These are phyloP conservation scores for Caenorhabditis becei DNA, from an alignment of 2,888 invertebrate genomes.

Conservation along the genomic window DNA sequence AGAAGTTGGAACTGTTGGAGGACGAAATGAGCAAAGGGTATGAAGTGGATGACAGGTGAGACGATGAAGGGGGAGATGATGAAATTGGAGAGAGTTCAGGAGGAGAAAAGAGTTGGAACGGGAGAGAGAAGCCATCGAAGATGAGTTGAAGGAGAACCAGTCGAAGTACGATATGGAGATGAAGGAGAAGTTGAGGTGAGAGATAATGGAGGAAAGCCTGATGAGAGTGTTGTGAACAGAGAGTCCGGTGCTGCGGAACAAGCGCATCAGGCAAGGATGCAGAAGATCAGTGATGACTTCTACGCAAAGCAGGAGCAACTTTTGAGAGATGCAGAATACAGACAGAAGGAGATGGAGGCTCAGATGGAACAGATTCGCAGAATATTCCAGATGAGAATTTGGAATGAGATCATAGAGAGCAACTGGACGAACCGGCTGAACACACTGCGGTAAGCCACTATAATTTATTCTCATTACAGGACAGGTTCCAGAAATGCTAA, in stretches of 20 bases:
- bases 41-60: neutral
- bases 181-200: neutral
- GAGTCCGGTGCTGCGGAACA: neutral
- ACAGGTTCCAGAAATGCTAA: slow-evolving; percentile 14
- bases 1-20: neutral
- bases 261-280: neutral
- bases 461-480: neutral
- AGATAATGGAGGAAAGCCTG: neutral
- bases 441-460: neutral
- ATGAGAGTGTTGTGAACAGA: slow-evolving; percentile 2
- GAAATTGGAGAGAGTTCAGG: neutral
- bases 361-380: slow-evolving; percentile 1
- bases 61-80: neutral
- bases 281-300: slow-evolving; percentile 5
- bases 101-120: neutral
- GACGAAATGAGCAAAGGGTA: neutral
- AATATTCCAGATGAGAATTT: slow-evolving; percentile 10
- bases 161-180: neutral
- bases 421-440: slow-evolving; percentile 40
- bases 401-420: slow-evolving; percentile 32
- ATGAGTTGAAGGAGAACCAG: neutral
- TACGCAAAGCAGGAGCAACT: neutral
- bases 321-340: slow-evolving; percentile 1
- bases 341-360: neutral
- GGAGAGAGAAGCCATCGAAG: neutral